A percentile compares a stretch with the other conserved stretches of the same genome.
Conservation (phyloP, 2,888 invertebrate species). For the Octodonta nipae region DNA sequence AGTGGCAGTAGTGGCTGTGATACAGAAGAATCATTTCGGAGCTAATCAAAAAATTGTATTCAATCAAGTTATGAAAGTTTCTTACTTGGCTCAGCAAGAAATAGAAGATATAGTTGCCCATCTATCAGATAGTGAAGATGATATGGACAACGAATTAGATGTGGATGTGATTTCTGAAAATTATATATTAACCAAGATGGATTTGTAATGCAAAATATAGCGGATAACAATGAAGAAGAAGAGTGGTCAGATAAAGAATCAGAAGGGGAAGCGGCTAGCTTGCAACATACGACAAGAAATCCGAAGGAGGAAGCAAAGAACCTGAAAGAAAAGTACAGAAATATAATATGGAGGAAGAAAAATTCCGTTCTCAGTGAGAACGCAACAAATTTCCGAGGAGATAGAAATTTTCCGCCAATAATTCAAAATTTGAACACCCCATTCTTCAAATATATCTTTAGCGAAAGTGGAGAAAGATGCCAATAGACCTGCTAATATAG, state of each 20-base stretch:
- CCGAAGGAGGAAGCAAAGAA: not conserved
- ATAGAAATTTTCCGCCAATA: not conserved
- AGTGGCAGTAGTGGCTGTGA: too few species aligned
- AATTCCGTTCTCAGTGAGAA: not conserved
- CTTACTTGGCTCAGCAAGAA: not conserved
- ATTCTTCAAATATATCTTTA: conserved; percentile 5
- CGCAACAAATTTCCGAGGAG: not conserved
- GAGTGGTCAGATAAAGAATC: not conserved
- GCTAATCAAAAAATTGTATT: too few species aligned
- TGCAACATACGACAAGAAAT: not conserved
- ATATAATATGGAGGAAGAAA: not conserved
- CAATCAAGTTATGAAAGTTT: too few species aligned
- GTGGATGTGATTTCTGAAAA: not conserved
- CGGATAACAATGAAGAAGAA: not conserved
- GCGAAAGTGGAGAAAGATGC: conserved; percentile 2
- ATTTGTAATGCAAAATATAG: not conserved
- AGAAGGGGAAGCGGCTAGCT: not conserved
- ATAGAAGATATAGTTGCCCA: not conserved
- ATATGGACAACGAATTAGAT: not conserved
- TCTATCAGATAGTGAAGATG: not conserved
- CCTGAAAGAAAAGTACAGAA: not conserved
- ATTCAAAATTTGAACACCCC: not conserved
- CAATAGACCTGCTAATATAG: conserved; percentile 4
- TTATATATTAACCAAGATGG: not conserved
- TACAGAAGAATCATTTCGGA: too few species aligned